phyloP scores from a whole-genome alignment of 2,113 vertebrate species.

The Chionomys nivalis region DNA sequence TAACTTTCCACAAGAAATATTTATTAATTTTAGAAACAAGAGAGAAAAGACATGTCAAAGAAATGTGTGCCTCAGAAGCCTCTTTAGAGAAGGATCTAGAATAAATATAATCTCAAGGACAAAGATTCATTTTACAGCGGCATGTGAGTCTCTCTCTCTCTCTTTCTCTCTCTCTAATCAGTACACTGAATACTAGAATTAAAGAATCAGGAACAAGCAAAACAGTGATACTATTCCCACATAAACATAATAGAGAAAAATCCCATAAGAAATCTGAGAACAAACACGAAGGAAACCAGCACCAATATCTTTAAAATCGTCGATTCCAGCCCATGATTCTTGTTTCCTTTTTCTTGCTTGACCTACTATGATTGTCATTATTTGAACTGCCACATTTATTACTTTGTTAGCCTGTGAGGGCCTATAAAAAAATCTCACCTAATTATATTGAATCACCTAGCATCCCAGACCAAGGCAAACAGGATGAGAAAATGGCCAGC shows the following conservation, averaged over 20 bases:
- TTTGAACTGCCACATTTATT: conserved; percentile 87
- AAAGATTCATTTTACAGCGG: conserved; percentile 70
- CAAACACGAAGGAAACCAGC: not conserved
- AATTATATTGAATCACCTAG: conserved; percentile 86
- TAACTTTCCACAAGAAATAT: not conserved
- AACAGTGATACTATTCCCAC: conserved; percentile 53
- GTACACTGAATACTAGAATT: conserved; percentile 68
- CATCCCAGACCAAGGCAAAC: conserved; percentile 76
- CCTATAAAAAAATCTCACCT: conserved; percentile 84
- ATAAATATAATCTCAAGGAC: conserved; percentile 60
- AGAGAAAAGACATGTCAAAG: conserved; percentile 11
- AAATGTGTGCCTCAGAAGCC: conserved; percentile 48
- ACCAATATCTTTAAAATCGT: conserved; percentile 70
- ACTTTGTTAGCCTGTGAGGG: conserved; percentile 84
- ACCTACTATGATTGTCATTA: conserved; percentile 83
- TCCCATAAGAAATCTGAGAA: not conserved
- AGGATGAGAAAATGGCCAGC: conserved; percentile 80
- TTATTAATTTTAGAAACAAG: conserved; percentile 1
- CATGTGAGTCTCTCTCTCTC: conserved; percentile 13
- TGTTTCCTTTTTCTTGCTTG: conserved; percentile 80
- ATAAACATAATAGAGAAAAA: not conserved
- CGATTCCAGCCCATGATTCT: conserved; percentile 59
- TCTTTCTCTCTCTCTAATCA: conserved; percentile 48
- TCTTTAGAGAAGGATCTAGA: conserved; percentile 43
- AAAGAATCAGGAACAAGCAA: conserved; percentile 73